A percentile compares a stretch with the other conserved stretches of the same genome.
Conservation (phyloP, 2,888 invertebrate genomes). For the Drosophila phalerata region DNA sequence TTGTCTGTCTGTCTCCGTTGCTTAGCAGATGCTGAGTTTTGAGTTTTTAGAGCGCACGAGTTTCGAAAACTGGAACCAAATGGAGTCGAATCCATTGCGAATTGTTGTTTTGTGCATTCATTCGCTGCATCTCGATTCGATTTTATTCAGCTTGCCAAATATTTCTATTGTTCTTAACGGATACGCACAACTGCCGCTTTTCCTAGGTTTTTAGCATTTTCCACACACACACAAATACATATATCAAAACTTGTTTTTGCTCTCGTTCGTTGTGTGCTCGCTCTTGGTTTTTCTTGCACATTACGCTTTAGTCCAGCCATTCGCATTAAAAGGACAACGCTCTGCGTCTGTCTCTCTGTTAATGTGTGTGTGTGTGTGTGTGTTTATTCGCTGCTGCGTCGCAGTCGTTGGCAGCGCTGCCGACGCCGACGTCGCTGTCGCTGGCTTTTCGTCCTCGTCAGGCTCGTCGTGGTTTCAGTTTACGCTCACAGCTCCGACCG, state of each 20-base stretch:
- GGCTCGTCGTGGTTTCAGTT: slow-evolving; percentile 76
- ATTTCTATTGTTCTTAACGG: slow-evolving; percentile 46
- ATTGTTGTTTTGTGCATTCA: slow-evolving; percentile 48
- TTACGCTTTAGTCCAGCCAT: slow-evolving; percentile 69
- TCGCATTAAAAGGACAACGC: slow-evolving; percentile 81
- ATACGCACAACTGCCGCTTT: slow-evolving; percentile 72
- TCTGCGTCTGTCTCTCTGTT: slow-evolving; percentile 51
- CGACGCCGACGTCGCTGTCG: slow-evolving; percentile 13
- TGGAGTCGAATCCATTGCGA: slow-evolving; percentile 40
- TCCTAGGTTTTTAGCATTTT: slow-evolving; percentile 61
- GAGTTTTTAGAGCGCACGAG: background rate
- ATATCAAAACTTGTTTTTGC: slow-evolving; percentile 77
- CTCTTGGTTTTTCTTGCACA: slow-evolving; percentile 65
- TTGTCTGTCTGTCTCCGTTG: background rate
- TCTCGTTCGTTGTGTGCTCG: slow-evolving; percentile 48
- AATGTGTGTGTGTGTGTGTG: slow-evolving; percentile 22
- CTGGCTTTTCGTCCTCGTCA: slow-evolving; percentile 63
- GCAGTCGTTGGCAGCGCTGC: slow-evolving; percentile 24
- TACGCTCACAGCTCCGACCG: slow-evolving; percentile 82
- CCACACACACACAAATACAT: slow-evolving; percentile 37
- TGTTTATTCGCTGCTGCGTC: slow-evolving; percentile 45
- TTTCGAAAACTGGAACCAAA: slow-evolving; percentile 21
- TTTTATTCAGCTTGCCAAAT: slow-evolving; percentile 35
- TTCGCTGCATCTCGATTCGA: slow-evolving; percentile 69
- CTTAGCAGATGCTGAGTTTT: background rate